Percentiles rank a stretch among this genome's conserved stretches.
phyloP scores from a whole-genome alignment of 1,140 invertebrate genomes.

The Amyelois transitella region DNA sequence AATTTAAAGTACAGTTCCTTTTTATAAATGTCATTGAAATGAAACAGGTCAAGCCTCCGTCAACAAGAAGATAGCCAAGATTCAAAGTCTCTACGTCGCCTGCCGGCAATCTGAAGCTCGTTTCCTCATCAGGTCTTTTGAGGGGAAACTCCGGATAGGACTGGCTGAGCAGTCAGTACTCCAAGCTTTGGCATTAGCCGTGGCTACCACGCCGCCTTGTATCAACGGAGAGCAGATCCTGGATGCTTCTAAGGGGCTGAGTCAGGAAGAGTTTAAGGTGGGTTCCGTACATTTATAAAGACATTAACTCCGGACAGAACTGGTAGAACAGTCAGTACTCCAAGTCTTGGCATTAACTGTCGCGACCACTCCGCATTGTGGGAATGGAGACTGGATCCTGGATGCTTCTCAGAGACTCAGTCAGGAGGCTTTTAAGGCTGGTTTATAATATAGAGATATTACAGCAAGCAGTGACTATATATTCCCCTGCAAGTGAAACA shows the following conservation, averaged over 20 bases:
- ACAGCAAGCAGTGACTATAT: too few relatives aligned
- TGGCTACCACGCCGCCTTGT: constrained; percentile 81
- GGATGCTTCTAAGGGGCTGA: constrained; percentile 77
- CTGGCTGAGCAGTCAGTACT: constrained; percentile 97
- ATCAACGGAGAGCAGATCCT: constrained; percentile 79
- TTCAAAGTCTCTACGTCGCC: constrained; percentile 93
- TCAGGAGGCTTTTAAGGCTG: constrained; percentile 84
- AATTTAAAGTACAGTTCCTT: too few relatives aligned
- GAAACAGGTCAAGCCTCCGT: constrained; percentile 78
- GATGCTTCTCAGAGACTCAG: constrained; percentile 77
- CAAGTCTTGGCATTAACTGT: constrained; percentile 93
- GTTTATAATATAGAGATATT: too few relatives aligned
- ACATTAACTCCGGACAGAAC: constrained; percentile 95
- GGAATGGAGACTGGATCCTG: constrained; percentile 79
- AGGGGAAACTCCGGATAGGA: constrained; percentile 96
- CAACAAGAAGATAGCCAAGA: constrained; percentile 93
- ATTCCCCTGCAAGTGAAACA: too few relatives aligned
- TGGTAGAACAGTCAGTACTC: constrained; percentile 97
- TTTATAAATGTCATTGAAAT: too few relatives aligned
- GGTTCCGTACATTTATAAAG: background rate
- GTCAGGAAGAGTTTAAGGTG: constrained; percentile 84
- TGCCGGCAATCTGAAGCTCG: constrained; percentile 93
- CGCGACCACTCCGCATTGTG: constrained; percentile 80
- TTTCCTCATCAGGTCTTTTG: constrained; percentile 86
- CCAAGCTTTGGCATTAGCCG: constrained; percentile 92